Evolutionary conservation across 1,140 invertebrate genomes (phyloP), one percentile per base, ranked within the genome.

Genomic region (Meloidogyne floridensis): DNA sequence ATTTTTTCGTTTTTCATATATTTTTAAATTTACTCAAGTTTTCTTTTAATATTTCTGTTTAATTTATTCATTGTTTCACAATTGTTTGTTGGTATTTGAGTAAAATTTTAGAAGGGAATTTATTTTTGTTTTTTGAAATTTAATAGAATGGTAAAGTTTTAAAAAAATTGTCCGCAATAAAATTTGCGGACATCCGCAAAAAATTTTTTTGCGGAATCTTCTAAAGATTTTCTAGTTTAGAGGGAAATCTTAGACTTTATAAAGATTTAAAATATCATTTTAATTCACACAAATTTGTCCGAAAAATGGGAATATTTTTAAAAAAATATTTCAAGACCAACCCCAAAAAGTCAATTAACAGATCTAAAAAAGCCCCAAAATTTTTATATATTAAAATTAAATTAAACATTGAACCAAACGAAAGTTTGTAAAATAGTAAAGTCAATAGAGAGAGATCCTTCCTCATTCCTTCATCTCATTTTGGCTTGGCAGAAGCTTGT

Each of bases 401-500:
- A 75, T 75, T 47, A 75, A 75, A 75, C n/a, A 5, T n/a, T 4
- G 5, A 65, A 65, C n/a, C 59, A 65, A 65, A 65, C 59, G 59
- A 18, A 65, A 65, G n/a, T 65, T 65, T 65, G n/a, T 7, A n/a
- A 65, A 32, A 65, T n/a, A 4, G n/a, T n/a, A n/a, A 15, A 65
- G 59, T 0, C n/a, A n/a, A n/a, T n/a, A 0, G 5, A 47, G 3
- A 47, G 47, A 47, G 47, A 47, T 47, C 47, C 47, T 47, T 47
- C 47, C 47, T 32, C 32, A 32, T 32, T 32, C 1, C 2, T 32
- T 32, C 32, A 32, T 32, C 32, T 7, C 7, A 65, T 65, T 65
- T 65, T 18, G 59, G n/a, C n/a, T 65, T 65, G 7, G 59, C 59
- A 6, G 78, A 42, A 43, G 97, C 96, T 84, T 96, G 96, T 91